Evolutionary conservation across 2,888 invertebrate species (phyloP).

Genomic region (Lumbricus terrestris): DNA sequence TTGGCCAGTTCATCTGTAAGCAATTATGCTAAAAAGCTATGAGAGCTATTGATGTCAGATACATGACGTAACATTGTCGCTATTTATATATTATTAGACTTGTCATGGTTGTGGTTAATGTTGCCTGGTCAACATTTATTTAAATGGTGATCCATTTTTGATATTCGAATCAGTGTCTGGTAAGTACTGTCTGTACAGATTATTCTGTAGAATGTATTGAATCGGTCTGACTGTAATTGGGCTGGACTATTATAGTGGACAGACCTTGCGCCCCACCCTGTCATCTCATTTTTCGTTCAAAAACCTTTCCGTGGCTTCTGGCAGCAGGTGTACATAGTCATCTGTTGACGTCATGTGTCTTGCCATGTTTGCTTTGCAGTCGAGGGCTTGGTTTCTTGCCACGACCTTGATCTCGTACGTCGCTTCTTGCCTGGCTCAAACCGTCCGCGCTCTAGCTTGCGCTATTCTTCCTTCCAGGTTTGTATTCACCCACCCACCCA

Average conservation of each 20-base stretch:
- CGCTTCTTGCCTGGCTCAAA: constrained; percentile 94
- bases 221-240: neutral
- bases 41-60: neutral
- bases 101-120: neutral
- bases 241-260: neutral
- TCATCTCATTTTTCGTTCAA: neutral
- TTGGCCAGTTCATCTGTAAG: neutral
- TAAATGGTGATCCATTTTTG: neutral
- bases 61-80: too few relatives aligned
- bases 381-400: constrained; percentile 82
- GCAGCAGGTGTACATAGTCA: neutral
- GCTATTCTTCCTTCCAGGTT: constrained; percentile 93
- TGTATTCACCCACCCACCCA: neutral
- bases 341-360: neutral
- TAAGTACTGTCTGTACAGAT: neutral
- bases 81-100: neutral
- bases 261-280: neutral
- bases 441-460: constrained; percentile 82
- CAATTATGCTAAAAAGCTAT: neutral
- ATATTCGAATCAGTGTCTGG: neutral
- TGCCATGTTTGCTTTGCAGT: constrained; percentile 61
- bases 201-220: neutral
- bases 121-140: neutral
- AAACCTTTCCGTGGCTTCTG: neutral
- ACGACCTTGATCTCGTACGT: constrained; percentile 91